Evolutionary conservation across 1,140 invertebrate genomes (phyloP), one percentile per base, ranked within the genome.

Genomic region (Drosophila repletoides): DNA sequence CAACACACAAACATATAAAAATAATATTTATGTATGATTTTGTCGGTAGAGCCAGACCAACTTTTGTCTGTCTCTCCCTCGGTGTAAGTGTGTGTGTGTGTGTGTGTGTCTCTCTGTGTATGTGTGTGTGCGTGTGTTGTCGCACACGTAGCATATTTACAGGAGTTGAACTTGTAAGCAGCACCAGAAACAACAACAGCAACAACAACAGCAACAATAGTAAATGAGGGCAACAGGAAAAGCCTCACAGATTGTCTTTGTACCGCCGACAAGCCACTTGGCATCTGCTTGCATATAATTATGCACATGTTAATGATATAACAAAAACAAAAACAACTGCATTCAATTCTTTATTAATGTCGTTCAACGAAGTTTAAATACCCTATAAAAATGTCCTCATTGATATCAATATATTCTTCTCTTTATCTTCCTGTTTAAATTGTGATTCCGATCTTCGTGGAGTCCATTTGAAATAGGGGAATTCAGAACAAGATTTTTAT

Each of bases 11-110:
- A 61, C 46, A 58, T 40, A 64, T 49, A 71, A 55, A 65, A 75
- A 81, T 48, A 76, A 76, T 83, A 76, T 81, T 83, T 80, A 72
- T 69, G 70, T 76, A 76, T 59, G 63, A 76, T 72, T 81, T 72
- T 72, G 72, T 67, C 60, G 52, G 74, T 49, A 38, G 40, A 41
- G 68, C 59, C 51, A 83, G 73, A 70, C 69, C 28, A 83, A 83
- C 77, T 83, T 81, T 83, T 73, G 64, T 40, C 34, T 75, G 38
- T 59, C 12, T 34, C 21, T 69, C 31, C 31, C 33, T 46, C 17
- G 49, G 15, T 36, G 58, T 60, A 26, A 53, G 49, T 52, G 29
- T 46, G 31, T 46, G 2, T 10, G 34, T 48, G 31, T 31, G 14
- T 41, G 55, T 43, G 15, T 34, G 45, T 70, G 55, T 40, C 38